Base-by-base conservation (phyloP, 1,140 invertebrate species). In the Camponotus floridanus region DNA sequence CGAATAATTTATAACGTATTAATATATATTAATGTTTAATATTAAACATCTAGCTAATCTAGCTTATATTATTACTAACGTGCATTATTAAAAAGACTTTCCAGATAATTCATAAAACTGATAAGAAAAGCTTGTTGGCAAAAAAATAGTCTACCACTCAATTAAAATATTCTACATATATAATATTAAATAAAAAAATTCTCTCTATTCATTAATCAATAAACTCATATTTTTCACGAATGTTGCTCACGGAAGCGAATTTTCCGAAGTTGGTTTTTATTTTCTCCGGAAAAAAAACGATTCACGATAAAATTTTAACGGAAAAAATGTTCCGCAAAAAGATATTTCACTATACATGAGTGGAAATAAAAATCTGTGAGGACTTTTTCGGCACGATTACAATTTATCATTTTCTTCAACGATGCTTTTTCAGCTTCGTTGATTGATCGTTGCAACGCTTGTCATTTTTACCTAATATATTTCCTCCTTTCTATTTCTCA, bases 401-500 rank as follows among this genome's bases (percentile, higher is more conserved):
- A 26, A 78, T 42, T 64, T 59, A 36, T 42, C 36, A 21, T n/a
- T 31, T 42, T 76, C 61, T 76, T 76, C 57, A 39, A 76, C 57
- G 6, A 11, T 5, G 57, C 55, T 59, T 76, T 33, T 76, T 76
- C 36, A 76, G 36, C 55, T 61, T 26, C 26, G 39, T 18, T 45
- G 57, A 76, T 64, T 45, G 26, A 64, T 76, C 57, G 21, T 76
- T 64, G 11, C 15, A 0, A 64, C 21, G 39, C 7, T 21, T 71
- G 59, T 76, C 83, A 88, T 79, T 88, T 73, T 85, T 81, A 62
- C 55, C 18, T 79, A 51, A 88, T 39, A 88, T 88, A 89, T 88
- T 89, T 76, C 57, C 51, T 21, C 59, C 87, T 89, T 89, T 89
- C 88, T 89, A 89, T 86, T 86, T 67, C 71, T 64, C 15, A 26